phyloP scores from a whole-genome alignment of 2,113 vertebrate species.

The Daubentonia madagascariensis region DNA sequence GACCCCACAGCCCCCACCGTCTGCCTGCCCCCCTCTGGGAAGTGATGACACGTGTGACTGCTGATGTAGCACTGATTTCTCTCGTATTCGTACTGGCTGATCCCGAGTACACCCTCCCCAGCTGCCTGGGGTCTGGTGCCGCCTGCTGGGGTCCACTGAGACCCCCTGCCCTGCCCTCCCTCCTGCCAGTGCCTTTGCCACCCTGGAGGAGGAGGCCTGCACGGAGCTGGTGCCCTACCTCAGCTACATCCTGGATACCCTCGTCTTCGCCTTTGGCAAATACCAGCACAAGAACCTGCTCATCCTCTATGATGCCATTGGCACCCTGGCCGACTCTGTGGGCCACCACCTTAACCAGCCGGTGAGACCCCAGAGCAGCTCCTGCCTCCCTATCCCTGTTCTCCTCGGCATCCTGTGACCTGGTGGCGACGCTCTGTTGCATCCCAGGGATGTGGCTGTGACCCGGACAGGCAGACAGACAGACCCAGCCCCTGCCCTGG shows the following conservation, averaged over 20 bases:
- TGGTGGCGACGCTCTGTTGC: background rate
- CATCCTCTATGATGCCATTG: constrained; percentile 96
- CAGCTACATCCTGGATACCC: constrained; percentile 95
- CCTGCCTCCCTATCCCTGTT: background rate
- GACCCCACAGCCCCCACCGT: accelerated
- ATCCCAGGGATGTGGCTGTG: background rate
- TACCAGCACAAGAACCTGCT: constrained; percentile 98
- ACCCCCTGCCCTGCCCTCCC: background rate
- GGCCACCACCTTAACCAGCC: constrained; percentile 97
- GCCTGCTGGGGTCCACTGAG: background rate
- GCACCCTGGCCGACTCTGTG: constrained; percentile 94
- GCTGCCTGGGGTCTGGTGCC: background rate
- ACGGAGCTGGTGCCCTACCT: constrained; percentile 97
- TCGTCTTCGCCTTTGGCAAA: constrained; percentile 97
- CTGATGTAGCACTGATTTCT: constrained; percentile 65
- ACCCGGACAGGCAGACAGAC: background rate
- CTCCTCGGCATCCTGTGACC: background rate
- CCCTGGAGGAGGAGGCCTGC: constrained; percentile 95
- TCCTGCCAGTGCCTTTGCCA: constrained; percentile 91
- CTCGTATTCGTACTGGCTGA: constrained; percentile 79
- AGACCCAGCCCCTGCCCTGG: background rate
- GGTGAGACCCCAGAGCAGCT: constrained; percentile 76
- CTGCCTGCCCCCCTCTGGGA: background rate
- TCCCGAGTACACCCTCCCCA: background rate
- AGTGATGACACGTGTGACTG: constrained; percentile 61